A percentile compares a stretch with the other conserved stretches of the same genome.
These are phyloP conservation scores for Rhea americana DNA, from an alignment of 2,113 vertebrate species.

Conservation along the genomic window DNA sequence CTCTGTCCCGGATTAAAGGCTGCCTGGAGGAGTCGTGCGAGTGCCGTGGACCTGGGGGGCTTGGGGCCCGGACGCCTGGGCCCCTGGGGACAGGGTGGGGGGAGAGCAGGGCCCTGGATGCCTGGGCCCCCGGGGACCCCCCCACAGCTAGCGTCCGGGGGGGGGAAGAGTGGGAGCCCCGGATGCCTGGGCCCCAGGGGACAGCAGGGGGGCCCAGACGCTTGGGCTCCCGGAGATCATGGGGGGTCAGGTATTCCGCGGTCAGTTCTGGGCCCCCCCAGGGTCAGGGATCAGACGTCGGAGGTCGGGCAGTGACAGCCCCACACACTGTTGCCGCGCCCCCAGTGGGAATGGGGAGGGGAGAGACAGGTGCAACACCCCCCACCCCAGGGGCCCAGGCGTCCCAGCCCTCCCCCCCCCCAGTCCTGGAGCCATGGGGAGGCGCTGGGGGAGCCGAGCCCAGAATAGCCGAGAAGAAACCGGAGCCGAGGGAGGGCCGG, in stretches of 20 bases:
- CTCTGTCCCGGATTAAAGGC: too few relatives aligned
- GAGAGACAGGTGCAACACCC: background rate
- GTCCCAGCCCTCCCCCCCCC: background rate
- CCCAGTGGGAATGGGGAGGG: background rate
- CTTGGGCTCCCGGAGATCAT: too few relatives aligned
- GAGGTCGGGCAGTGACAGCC: background rate
- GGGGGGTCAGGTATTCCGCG: background rate
- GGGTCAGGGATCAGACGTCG: too few relatives aligned
- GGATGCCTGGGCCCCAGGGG: background rate
- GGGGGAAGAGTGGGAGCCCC: too few relatives aligned
- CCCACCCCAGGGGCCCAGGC: background rate
- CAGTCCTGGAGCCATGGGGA: background rate
- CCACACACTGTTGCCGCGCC: too few relatives aligned
- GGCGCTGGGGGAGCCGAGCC: background rate
- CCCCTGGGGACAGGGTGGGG: background rate
- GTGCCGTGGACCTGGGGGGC: background rate
- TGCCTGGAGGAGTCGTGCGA: too few relatives aligned
- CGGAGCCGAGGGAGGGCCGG: background rate
- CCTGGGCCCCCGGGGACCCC: background rate
- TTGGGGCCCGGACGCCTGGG: background rate
- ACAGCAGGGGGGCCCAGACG: background rate
- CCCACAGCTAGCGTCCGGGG: too few relatives aligned
- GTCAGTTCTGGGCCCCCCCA: background rate
- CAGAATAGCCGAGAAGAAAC: background rate
- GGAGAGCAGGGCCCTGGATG: background rate